Evolutionary conservation across 2,113 vertebrate species (phyloP), one percentile per base, ranked within the genome.

Genomic region (Aleadryas rufinucha): DNA sequence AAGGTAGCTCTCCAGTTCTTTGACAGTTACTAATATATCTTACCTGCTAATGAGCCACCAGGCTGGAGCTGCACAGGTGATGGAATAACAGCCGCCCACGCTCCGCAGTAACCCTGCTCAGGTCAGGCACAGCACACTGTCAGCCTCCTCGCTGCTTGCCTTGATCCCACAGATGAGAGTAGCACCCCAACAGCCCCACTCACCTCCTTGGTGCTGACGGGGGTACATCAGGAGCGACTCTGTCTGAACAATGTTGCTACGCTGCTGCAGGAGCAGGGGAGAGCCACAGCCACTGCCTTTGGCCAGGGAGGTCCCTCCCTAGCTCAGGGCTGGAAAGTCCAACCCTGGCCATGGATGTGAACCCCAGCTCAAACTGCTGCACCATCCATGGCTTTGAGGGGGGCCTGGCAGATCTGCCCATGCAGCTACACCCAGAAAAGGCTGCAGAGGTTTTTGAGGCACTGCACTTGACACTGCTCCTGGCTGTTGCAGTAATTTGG

Each of bases 21-120:
- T 84, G 96, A 97, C 90, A 91, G 93, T 84, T 93, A 84, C 84
- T 94, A 95, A 95, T 94, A 93, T 33, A 91, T 94, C 79, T 79
- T 94, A 94, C 84, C 92, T 96, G 81, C 94, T 97, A 97, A 97
- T 90, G 59, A 97, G 90, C 66, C 85, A 75, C 70, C 0, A 2
- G 65, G 81, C 82, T 64, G 87, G 52, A 91, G 63, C 74, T 2
- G 5, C 4, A 5, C 54, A 91, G 71, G 59, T 69, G 80, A 91
- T 63, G 45, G 63, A 88, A 70, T 71, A 97, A 84, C 61, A 97
- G 86, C 83, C 1, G 1, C 56, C 63, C 72, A 30, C 53, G 0
- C 70, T 59, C 33, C 0, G 1, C 45, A n/a, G 15, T 47, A 65
- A 66, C n/a, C 21, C 30, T 24, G 11, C 8, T 63, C 59, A 75